phyloP scores from a whole-genome alignment of 2,888 invertebrate genomes.

The Amphimallon solstitiale region DNA sequence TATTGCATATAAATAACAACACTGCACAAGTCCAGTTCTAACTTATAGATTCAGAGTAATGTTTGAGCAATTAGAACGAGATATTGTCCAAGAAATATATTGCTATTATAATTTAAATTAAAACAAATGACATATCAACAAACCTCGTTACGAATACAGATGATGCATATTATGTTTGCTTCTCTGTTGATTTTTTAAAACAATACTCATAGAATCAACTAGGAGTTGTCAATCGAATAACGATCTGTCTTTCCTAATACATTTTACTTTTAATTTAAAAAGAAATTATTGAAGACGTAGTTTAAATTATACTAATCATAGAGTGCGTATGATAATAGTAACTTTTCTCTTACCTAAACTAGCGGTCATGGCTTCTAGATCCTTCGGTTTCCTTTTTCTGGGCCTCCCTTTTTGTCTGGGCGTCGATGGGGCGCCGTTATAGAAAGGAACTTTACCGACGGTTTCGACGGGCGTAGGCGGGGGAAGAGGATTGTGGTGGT shows the following conservation, averaged over 20 bases:
- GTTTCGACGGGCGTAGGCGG: constrained; percentile 62
- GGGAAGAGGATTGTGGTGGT: constrained; percentile 63
- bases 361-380: constrained; percentile 85
- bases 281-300: too few species aligned
- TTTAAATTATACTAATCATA: background rate
- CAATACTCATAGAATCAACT: background rate
- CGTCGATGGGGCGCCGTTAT: constrained; percentile 71
- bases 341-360: constrained; percentile 77
- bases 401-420: constrained; percentile 93
- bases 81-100: too few species aligned
- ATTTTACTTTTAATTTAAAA: too few species aligned
- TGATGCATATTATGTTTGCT: too few species aligned
- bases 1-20: too few species aligned
- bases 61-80: too few species aligned
- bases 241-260: background rate
- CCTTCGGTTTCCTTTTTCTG: constrained; percentile 91
- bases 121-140: too few species aligned
- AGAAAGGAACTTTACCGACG: constrained; percentile 66
- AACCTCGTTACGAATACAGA: too few species aligned
- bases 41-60: too few species aligned
- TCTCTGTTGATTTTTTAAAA: too few species aligned
- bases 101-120: too few species aligned
- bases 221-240: background rate
- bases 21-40: too few species aligned
- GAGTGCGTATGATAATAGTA: background rate